These are phyloP conservation scores for Drosophila mimetica DNA, from an alignment of 2,888 invertebrate species.

Conservation along the genomic window DNA sequence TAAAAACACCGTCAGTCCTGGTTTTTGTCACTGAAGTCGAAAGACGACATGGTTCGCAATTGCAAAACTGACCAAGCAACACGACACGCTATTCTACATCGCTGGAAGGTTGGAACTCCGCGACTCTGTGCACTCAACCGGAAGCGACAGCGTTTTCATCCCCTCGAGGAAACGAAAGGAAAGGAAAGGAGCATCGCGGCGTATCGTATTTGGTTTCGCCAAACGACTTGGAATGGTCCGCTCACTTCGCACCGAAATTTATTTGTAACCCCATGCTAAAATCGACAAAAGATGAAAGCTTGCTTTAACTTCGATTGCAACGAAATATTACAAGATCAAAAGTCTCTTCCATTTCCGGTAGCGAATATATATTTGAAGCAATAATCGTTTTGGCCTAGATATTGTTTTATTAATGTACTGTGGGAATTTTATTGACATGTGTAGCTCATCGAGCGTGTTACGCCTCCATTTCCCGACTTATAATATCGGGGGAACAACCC, in stretches of 20 bases:
- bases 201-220: constrained; percentile 52
- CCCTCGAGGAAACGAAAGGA: constrained; percentile 20
- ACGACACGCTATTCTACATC: constrained; percentile 65
- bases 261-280: constrained; percentile 10
- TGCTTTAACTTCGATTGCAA: constrained; percentile 1
- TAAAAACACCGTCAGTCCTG: constrained; percentile 24
- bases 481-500: constrained; percentile 10
- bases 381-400: constrained; percentile 2
- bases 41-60: constrained; percentile 41
- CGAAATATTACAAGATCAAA: constrained; percentile 20
- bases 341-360: background rate
- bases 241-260: constrained; percentile 6
- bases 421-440: constrained; percentile 13
- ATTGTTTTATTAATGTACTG: background rate
- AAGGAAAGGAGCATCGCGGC: constrained; percentile 22
- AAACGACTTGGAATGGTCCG: constrained; percentile 21
- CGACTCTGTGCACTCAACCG: constrained; percentile 77
- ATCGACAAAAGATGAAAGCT: constrained; percentile 20
- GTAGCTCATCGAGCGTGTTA: constrained; percentile 13
- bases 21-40: constrained; percentile 33
- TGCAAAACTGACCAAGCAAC: constrained; percentile 43
- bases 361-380: background rate
- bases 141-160: constrained; percentile 57
- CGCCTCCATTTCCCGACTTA: constrained; percentile 6
- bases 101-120: constrained; percentile 74